A percentile compares a stretch with the other conserved stretches of the same genome.
phyloP scores from a whole-genome alignment of 2,888 invertebrate genomes.

The Pemphredon lugubris region DNA sequence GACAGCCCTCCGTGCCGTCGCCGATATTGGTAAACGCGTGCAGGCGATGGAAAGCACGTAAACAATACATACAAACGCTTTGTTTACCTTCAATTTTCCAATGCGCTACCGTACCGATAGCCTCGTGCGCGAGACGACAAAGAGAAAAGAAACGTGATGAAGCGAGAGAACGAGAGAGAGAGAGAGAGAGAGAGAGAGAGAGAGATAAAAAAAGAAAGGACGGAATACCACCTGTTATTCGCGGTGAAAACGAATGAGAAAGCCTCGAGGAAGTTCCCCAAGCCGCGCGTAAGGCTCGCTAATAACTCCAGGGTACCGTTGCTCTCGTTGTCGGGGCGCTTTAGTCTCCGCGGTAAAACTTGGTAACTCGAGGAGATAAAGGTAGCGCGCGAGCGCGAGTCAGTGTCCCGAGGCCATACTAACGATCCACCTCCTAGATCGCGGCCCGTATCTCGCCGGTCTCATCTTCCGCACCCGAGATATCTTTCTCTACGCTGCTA shows the following conservation, averaged over 20 bases:
- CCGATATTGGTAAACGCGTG: too few species aligned
- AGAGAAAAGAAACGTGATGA: too few species aligned
- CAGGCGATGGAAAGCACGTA: too few species aligned
- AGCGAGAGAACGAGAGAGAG: too few species aligned
- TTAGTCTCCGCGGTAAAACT: slow-evolving; percentile 69
- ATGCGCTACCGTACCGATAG: too few species aligned
- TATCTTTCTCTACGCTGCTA: slow-evolving; percentile 26
- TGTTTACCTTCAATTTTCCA: too few species aligned
- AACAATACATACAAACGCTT: too few species aligned
- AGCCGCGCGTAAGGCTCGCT: slow-evolving; percentile 45
- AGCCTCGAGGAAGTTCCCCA: slow-evolving; percentile 49
- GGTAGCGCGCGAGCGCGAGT: slow-evolving; percentile 52
- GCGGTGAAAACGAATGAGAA: slow-evolving; percentile 54
- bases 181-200: too few species aligned
- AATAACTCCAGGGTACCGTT: slow-evolving; percentile 64
- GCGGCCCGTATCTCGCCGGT: slow-evolving; percentile 46
- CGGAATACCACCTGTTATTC: slow-evolving; percentile 61
- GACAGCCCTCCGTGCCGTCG: too few species aligned
- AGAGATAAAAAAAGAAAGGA: slow-evolving; percentile 11
- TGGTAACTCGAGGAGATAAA: slow-evolving; percentile 73
- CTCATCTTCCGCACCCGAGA: slow-evolving; percentile 39
- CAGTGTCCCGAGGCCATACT: slow-evolving; percentile 57
- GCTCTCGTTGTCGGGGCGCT: slow-evolving; percentile 66
- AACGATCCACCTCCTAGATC: slow-evolving; percentile 62
- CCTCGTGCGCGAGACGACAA: too few species aligned